Conservation (phyloP, 2,888 invertebrate genomes). For the Ormyrus pomaceus region DNA sequence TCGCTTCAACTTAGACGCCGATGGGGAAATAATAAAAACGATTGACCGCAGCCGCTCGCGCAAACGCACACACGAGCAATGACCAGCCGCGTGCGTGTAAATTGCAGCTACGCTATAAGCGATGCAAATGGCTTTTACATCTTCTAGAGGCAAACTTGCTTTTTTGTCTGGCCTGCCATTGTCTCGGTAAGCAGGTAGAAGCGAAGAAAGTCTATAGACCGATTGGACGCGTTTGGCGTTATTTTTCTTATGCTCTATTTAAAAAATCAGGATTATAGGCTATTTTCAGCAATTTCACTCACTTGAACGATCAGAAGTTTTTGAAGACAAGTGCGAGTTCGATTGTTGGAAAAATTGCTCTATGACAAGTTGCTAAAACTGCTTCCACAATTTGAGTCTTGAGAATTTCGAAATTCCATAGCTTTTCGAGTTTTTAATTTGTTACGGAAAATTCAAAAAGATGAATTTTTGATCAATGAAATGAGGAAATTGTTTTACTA, state of each 20-base stretch:
- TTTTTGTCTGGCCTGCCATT: neutral
- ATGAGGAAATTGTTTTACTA: too few species aligned
- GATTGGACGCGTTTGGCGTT: neutral
- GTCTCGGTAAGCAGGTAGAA: neutral
- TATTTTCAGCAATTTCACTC: slow-evolving; percentile 19
- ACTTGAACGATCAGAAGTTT: slow-evolving; percentile 18
- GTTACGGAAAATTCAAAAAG: too few species aligned
- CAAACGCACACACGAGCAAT: slow-evolving; percentile 35
- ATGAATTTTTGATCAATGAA: too few species aligned
- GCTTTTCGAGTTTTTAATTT: too few species aligned
- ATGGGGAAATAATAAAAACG: slow-evolving; percentile 25
- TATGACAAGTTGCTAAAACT: too few species aligned
- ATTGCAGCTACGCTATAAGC: slow-evolving; percentile 41
- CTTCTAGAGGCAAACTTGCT: slow-evolving; percentile 25
- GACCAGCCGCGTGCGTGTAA: slow-evolving; percentile 13
- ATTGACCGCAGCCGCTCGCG: slow-evolving; percentile 50
- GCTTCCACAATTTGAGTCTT: too few species aligned
- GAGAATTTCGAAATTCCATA: too few species aligned
- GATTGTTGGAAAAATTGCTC: too few species aligned
- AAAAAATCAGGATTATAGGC: slow-evolving; percentile 38
- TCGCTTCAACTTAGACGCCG: neutral
- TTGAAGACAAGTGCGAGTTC: neutral
- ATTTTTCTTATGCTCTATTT: slow-evolving; percentile 13
- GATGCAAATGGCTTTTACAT: slow-evolving; percentile 51
- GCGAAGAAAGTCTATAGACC: slow-evolving; percentile 18